These are phyloP conservation scores for Blomia tropicalis DNA, from an alignment of 2,888 invertebrate species.

Conservation along the genomic window DNA sequence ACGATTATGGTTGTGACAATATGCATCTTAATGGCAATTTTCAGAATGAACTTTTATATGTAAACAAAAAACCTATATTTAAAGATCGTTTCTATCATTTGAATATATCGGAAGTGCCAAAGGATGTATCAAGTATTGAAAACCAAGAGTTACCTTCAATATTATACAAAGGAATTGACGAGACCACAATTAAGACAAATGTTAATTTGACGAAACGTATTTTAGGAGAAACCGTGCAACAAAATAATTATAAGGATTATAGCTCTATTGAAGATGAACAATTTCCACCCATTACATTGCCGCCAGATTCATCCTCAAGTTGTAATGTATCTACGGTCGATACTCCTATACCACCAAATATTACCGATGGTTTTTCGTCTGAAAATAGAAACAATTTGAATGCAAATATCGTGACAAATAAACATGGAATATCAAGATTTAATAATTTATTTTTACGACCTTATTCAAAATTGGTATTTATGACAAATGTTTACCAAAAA, in stretches of 20 bases:
- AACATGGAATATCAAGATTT: too few relatives aligned
- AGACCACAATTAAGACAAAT: background rate
- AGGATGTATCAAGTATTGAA: background rate
- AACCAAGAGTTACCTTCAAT: slow-evolving; percentile 1
- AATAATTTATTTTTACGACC: too few relatives aligned
- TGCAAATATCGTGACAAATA: too few relatives aligned
- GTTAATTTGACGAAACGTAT: background rate
- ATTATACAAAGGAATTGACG: background rate
- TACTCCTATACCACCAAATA: too few relatives aligned
- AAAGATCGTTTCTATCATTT: background rate
- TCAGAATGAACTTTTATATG: background rate
- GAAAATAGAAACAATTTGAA: too few relatives aligned
- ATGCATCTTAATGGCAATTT: background rate
- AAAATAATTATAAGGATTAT: background rate
- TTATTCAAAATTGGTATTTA: too few relatives aligned
- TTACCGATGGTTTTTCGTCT: too few relatives aligned
- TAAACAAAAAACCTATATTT: background rate
- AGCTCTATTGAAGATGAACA: background rate
- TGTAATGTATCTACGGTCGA: too few relatives aligned
- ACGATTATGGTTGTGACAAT: background rate
- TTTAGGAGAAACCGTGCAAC: background rate
- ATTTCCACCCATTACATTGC: background rate
- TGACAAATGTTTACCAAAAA: too few relatives aligned
- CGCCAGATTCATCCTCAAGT: background rate
- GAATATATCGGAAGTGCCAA: background rate